Evolutionary conservation across 2,888 invertebrate genomes (phyloP), one percentile per base, ranked within the genome.

Genomic region (Drosophila parthenogenetica): DNA sequence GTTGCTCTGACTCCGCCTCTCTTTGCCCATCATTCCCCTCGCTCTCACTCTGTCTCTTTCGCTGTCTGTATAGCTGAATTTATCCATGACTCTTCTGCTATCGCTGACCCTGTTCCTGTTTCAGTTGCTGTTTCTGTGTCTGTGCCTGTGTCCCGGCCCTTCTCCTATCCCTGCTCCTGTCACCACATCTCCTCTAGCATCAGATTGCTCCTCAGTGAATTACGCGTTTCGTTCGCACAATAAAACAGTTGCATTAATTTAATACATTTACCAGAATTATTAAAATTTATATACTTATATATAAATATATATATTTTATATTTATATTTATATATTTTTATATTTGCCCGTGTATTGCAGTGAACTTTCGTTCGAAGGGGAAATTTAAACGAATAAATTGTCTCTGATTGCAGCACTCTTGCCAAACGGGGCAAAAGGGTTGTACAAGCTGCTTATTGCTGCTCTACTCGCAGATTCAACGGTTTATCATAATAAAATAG

Each of bases 201-300:
- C 22, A 19, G 3, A 10, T 25, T 29, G 10, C 11, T 14, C 29
- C 29, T 16, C 29, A 48, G 29, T 11, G 46, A 46, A 46, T 32
- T 37, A 19, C 37, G 37, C 37, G 22, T 51, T 25, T 29, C 48
- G 1, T 32, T 46, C 35, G 49, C 19, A 29, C 46, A 45, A 54
- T 54, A 54, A 51, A 45, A 19, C 63, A 59, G 43, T 59, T 51
- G 42, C 50, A 64, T 59, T 50, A 37, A 64, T 59, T 59, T 50
- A 39, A 64, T 64, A 59, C 50, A 59, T 64, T 55, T 59, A 8
- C 22, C 19, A 55, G 40, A 22, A 13, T 40, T 62, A 40, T 62
- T 62, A 40, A 62, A 46, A 46, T 62, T 55, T 55, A 48, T 62
- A 54, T 45, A 32, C 19, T n/a, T 19, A 32, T 32, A 19, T 19